Conservation (phyloP, 2,113 vertebrate species). For the Promerops cafer region DNA sequence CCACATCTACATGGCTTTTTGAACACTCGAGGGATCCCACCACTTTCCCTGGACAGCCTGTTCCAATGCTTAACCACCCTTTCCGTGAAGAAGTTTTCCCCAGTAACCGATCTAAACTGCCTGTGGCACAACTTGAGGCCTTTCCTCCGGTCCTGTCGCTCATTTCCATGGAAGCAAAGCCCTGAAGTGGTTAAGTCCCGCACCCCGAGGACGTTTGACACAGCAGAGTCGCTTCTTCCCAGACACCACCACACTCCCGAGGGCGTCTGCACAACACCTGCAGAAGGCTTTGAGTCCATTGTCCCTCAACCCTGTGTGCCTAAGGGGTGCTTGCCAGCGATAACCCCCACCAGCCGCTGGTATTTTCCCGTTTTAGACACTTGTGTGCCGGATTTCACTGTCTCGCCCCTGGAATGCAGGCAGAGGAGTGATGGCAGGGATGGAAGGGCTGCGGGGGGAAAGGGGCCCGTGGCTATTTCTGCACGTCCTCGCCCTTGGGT, state of each 20-base stretch:
- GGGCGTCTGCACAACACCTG: rapidly evolving
- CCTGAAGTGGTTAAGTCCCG: rapidly evolving
- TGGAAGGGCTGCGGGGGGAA: rapidly evolving
- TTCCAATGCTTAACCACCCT: background rate
- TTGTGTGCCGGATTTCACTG: rapidly evolving
- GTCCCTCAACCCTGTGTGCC: background rate
- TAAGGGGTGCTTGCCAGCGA: background rate
- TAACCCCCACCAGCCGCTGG: background rate
- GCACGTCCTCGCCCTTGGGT: background rate
- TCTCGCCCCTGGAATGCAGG: rapidly evolving
- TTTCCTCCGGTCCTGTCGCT: too few species aligned
- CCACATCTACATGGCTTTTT: rapidly evolving
- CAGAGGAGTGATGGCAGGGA: rapidly evolving
- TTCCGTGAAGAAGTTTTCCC: background rate
- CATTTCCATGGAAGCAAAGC: too few species aligned
- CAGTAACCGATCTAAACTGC: background rate
- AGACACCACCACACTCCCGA: background rate
- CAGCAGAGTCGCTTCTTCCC: background rate
- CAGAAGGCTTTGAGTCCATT: background rate
- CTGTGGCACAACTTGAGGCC: background rate
- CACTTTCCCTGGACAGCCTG: background rate
- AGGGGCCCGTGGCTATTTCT: background rate
- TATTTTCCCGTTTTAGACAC: background rate
- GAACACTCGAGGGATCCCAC: background rate
- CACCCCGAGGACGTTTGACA: rapidly evolving